Evolutionary conservation across 2,888 invertebrate species (phyloP).

Genomic region (Slavum lentiscoides): DNA sequence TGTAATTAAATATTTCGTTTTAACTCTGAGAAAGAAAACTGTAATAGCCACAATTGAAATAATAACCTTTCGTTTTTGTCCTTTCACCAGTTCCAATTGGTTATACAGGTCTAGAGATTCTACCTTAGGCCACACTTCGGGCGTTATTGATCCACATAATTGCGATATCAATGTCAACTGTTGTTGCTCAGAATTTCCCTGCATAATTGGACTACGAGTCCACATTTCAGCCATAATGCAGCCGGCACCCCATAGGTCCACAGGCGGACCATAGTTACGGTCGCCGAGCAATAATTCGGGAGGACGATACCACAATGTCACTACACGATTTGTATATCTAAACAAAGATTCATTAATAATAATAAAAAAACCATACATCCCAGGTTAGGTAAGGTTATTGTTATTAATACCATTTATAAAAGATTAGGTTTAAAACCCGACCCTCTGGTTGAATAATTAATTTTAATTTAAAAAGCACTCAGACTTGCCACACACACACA

Average conservation of each 20-base stretch:
- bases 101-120: constrained; percentile 85
- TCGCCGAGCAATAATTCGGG: constrained; percentile 76
- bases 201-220: constrained; percentile 87
- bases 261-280: constrained; percentile 93
- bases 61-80: constrained; percentile 78
- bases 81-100: constrained; percentile 84
- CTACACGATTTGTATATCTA: constrained; percentile 96
- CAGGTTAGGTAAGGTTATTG: too few species aligned
- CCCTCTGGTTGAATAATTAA: too few species aligned
- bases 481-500: too few species aligned
- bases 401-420: too few species aligned
- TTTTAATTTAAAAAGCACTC: too few species aligned
- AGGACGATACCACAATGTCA: constrained; percentile 92
- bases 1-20: constrained; percentile 57
- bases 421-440: too few species aligned
- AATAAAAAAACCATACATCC: too few species aligned
- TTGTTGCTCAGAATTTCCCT: constrained; percentile 93
- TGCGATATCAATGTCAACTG: constrained; percentile 93
- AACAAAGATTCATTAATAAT: constrained; percentile 24
- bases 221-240: constrained; percentile 99
- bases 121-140: constrained; percentile 92
- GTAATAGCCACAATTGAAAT: constrained; percentile 13
- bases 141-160: constrained; percentile 92
- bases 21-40: not conserved
- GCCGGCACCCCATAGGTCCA: constrained; percentile 96